These are phyloP conservation scores for Serrognathus titanus DNA, from an alignment of 2,888 invertebrate genomes.

Conservation along the genomic window DNA sequence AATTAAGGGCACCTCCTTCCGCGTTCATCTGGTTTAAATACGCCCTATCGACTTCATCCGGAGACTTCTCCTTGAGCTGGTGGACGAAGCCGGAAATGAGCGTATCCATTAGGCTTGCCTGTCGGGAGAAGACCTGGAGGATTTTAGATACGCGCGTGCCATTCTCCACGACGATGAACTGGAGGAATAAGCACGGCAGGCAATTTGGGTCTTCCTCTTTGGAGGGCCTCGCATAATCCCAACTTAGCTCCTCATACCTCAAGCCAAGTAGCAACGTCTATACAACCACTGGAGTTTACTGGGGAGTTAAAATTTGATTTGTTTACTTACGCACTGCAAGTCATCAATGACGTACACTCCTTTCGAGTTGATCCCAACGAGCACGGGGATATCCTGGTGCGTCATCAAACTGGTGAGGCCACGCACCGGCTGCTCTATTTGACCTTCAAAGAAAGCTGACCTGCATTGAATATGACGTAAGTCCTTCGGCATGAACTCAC, in stretches of 20 bases:
- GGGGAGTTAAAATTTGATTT: not conserved
- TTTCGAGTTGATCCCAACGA: conserved; percentile 82
- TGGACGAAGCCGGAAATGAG: conserved; percentile 80
- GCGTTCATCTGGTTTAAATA: conserved; percentile 35
- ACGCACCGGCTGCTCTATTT: conserved; percentile 87
- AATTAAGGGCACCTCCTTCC: conserved; percentile 34
- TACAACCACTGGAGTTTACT: conserved; percentile 8
- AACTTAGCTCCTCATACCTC: conserved; percentile 84
- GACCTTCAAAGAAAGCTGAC: conserved; percentile 91
- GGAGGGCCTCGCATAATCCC: conserved; percentile 88
- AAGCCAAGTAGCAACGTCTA: conserved; percentile 81
- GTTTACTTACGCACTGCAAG: conserved; percentile 70
- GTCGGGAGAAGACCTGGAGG: conserved; percentile 68
- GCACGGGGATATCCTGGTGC: conserved; percentile 82
- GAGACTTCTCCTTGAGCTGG: conserved; percentile 57
- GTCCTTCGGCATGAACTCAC: conserved; percentile 46
- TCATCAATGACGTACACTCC: conserved; percentile 86
- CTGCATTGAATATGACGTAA: conserved; percentile 51
- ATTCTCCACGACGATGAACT: conserved; percentile 79
- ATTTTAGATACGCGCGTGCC: conserved; percentile 77
- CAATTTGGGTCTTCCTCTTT: conserved; percentile 82
- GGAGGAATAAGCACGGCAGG: conserved; percentile 87
- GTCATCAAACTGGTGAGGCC: conserved; percentile 81
- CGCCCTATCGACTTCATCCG: conserved; percentile 50
- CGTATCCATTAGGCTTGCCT: conserved; percentile 84